A percentile compares a stretch with the other conserved stretches of the same genome.
Conservation (phyloP, 2,888 invertebrate species). For the Toxonevra muliebris region DNA sequence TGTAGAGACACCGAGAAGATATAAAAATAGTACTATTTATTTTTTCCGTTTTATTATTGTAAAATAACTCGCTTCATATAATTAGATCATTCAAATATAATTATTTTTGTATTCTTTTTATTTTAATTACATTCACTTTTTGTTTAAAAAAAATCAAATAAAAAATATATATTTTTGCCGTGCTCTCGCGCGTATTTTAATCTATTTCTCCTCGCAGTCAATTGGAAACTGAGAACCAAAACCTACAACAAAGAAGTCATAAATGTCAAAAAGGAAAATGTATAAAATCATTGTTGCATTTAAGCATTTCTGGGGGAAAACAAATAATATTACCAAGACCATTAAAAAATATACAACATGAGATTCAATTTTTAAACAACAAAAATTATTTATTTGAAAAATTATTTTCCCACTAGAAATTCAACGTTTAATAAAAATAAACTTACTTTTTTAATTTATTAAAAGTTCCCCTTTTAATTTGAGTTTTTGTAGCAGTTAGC, state of each 20-base stretch:
- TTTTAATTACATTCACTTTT: slow-evolving; percentile 1
- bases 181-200: slow-evolving; percentile 12
- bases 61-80: background rate
- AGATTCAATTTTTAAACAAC: too few relatives aligned
- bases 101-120: slow-evolving; percentile 18
- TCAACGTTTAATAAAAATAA: too few relatives aligned
- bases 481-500: slow-evolving; percentile 29
- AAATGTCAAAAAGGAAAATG: too few relatives aligned
- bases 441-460: too few relatives aligned
- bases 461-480: slow-evolving; percentile 23
- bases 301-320: too few relatives aligned
- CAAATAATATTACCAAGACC: too few relatives aligned
- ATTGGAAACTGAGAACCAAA: slow-evolving; percentile 24
- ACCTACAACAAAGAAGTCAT: too few relatives aligned
- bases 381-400: too few relatives aligned
- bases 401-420: too few relatives aligned
- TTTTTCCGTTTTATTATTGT: background rate
- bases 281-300: too few relatives aligned
- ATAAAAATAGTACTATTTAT: slow-evolving; percentile 8
- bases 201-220: slow-evolving; percentile 23
- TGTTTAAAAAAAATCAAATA: slow-evolving; percentile 29
- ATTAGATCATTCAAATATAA: background rate
- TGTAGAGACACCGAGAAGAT: background rate
- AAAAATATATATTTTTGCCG: slow-evolving; percentile 23
- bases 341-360: too few relatives aligned